A percentile compares a stretch with the other conserved stretches of the same genome.
These are phyloP conservation scores for Poeciliopsis turneri DNA, from an alignment of 2,797 vertebrate genomes.

Conservation along the genomic window DNA sequence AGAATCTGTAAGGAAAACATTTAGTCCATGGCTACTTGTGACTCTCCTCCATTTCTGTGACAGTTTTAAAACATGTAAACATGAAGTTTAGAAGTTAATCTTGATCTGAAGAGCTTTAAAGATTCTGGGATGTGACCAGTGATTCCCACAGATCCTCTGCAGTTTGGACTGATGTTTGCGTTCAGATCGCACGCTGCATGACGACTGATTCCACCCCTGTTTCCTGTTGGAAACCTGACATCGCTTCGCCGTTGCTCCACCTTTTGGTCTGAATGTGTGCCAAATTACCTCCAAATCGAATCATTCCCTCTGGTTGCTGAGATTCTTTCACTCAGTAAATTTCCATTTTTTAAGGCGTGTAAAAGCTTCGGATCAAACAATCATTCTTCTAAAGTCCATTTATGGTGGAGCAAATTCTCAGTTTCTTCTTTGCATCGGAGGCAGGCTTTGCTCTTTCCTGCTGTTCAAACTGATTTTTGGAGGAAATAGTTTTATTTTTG, in stretches of 20 bases:
- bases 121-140: too few species aligned
- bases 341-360: background rate
- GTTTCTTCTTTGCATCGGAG: background rate
- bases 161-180: background rate
- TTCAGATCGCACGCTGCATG: background rate
- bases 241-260: background rate
- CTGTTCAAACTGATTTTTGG: background rate
- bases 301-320: background rate
- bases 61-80: background rate
- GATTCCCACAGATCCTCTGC: background rate
- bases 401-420: background rate
- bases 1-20: background rate
- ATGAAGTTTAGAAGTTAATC: background rate
- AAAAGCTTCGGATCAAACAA: background rate
- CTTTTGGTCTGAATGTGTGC: background rate
- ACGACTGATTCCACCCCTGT: background rate
- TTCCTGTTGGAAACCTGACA: background rate
- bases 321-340: background rate
- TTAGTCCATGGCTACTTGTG: background rate
- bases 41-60: background rate
- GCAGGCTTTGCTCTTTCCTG: background rate
- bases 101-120: background rate
- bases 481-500: background rate
- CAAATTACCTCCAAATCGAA: background rate
- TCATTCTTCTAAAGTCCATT: background rate